These are phyloP conservation scores for Bilobella aurantiaca DNA, from an alignment of 1,140 invertebrate species.

Conservation along the genomic window DNA sequence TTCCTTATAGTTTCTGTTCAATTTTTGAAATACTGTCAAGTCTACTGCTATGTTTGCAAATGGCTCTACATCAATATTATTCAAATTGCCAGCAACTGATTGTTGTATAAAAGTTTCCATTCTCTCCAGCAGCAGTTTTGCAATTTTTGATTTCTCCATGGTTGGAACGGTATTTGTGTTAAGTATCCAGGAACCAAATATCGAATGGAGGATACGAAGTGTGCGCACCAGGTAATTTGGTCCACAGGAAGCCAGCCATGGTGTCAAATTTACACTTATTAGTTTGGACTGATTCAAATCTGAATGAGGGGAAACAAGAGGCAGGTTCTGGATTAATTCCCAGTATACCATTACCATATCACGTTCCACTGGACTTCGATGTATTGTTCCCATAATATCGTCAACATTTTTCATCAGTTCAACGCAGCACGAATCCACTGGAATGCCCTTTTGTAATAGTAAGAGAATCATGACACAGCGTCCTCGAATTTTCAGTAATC, in stretches of 20 bases:
- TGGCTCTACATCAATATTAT: slow-evolving; percentile 13
- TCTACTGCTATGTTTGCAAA: slow-evolving; percentile 13
- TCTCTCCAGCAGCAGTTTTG: not conserved
- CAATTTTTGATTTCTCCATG: not conserved
- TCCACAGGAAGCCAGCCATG: slow-evolving; percentile 12
- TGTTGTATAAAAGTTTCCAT: not conserved
- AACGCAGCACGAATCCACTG: not conserved
- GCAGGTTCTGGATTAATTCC: slow-evolving; percentile 1
- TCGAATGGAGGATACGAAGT: not conserved
- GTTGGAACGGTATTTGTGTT: not conserved
- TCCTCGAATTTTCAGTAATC: not conserved
- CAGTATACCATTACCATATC: slow-evolving; percentile 15
- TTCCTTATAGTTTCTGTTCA: not conserved
- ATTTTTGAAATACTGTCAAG: slow-evolving; percentile 1
- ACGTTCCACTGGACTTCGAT: not conserved
- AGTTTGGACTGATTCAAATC: slow-evolving; percentile 5
- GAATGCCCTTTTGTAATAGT: slow-evolving; percentile 1
- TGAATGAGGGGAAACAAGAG: not conserved
- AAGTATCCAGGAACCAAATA: slow-evolving; percentile 12
- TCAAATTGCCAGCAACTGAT: not conserved
- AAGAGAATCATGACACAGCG: slow-evolving; percentile 4
- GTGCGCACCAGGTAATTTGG: slow-evolving; percentile 10
- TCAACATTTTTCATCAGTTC: slow-evolving; percentile 12
- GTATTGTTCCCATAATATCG: not conserved
- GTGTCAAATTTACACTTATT: slow-evolving; percentile 11